These are phyloP conservation scores for Passer montanus DNA, from an alignment of 2,113 vertebrate genomes.

Conservation along the genomic window DNA sequence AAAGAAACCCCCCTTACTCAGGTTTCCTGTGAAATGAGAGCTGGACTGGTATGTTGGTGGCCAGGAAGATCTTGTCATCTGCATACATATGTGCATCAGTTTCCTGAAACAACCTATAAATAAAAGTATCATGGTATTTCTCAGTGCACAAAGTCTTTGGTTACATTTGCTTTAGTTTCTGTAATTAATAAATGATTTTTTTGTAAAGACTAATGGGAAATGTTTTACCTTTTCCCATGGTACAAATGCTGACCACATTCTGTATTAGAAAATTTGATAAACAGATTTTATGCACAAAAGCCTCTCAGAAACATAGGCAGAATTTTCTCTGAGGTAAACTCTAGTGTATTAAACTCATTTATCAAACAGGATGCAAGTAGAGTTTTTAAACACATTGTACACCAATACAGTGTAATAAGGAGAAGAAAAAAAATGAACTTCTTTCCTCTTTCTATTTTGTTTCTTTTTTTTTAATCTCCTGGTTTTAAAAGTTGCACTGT, in stretches of 20 bases:
- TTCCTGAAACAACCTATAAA: not conserved
- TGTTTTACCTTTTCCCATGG: not conserved
- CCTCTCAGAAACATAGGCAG: not conserved
- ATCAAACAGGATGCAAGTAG: not conserved
- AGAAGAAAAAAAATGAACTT: not conserved
- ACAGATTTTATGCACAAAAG: not conserved
- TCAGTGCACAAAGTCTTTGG: not conserved
- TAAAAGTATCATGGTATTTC: not conserved
- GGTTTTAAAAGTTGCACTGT: not conserved
- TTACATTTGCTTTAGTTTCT: not conserved
- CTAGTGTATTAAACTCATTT: conserved; percentile 12
- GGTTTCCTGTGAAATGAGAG: not conserved
- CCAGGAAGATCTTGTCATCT: not conserved
- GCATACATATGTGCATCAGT: too few species aligned
- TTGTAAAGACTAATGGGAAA: not conserved
- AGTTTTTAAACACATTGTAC: not conserved
- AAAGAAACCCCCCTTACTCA: not conserved
- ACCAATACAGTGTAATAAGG: not conserved
- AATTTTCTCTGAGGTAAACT: not conserved
- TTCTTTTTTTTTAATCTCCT: not conserved
- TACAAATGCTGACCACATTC: not conserved
- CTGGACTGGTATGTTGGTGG: not conserved
- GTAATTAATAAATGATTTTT: not conserved
- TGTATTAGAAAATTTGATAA: not conserved
- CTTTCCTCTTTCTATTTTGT: not conserved